phyloP scores from a whole-genome alignment of 2,113 vertebrate species.

The Phocoena phocoena region DNA sequence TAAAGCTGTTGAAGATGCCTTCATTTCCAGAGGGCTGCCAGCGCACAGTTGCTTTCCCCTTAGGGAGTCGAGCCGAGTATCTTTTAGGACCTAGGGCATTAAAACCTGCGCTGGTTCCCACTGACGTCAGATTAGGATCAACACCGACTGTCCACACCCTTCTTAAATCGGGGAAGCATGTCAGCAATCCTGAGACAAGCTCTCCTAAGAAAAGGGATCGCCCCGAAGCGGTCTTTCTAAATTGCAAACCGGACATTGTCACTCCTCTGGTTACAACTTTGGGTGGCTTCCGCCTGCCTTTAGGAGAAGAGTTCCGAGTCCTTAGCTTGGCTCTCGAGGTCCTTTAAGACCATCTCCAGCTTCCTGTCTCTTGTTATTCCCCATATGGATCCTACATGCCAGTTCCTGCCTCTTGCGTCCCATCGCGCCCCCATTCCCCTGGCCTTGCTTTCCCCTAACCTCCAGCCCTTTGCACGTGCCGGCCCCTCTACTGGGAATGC shows the following conservation, averaged over 20 bases:
- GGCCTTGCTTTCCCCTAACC: background rate
- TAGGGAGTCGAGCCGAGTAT: background rate
- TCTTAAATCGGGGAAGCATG: background rate
- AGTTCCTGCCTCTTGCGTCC: background rate
- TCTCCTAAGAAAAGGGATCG: background rate
- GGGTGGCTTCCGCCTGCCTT: background rate
- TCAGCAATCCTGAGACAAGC: fast-evolving
- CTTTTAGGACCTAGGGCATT: background rate
- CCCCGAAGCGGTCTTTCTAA: background rate
- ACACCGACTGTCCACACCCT: background rate
- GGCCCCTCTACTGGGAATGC: background rate
- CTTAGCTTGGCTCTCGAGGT: background rate
- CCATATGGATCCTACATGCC: fast-evolving
- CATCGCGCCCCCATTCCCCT: fast-evolving
- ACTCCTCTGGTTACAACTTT: too few species aligned
- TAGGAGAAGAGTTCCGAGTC: background rate
- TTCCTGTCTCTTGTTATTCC: too few species aligned
- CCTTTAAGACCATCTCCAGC: background rate
- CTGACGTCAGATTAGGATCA: background rate
- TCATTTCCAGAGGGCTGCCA: background rate
- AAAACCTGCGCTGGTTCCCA: background rate
- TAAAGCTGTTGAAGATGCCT: background rate
- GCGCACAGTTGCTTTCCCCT: background rate
- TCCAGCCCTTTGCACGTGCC: background rate
- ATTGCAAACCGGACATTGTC: fast-evolving